A percentile compares a stretch with the other conserved stretches of the same genome.
Conservation (phyloP, 1,140 invertebrate genomes). For the Magallana ariakensis region DNA sequence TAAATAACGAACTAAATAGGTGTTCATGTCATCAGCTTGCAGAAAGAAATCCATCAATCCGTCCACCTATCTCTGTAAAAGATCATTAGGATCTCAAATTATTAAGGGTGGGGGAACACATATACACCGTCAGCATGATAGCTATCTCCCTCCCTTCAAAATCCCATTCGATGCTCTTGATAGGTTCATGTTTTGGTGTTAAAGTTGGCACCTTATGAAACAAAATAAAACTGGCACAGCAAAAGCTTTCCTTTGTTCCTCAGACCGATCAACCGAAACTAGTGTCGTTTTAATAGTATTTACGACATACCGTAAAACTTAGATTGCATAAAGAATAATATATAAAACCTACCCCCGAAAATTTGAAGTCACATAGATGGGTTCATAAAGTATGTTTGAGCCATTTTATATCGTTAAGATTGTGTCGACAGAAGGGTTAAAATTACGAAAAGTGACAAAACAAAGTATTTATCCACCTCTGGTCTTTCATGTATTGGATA, state of each 20-base stretch:
- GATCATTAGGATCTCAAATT: constrained; percentile 20
- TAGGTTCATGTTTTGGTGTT: background rate
- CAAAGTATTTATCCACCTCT: constrained; percentile 13
- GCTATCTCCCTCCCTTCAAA: background rate
- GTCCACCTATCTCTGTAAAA: background rate
- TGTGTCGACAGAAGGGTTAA: constrained; percentile 1
- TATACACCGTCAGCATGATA: background rate
- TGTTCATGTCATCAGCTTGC: background rate
- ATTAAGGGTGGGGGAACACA: background rate
- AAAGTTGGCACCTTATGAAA: constrained; percentile 14
- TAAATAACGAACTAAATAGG: background rate
- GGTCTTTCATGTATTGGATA: constrained; percentile 1
- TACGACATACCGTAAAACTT: background rate
- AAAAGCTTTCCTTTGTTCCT: background rate
- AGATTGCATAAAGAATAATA: background rate
- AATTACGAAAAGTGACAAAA: constrained; percentile 4
- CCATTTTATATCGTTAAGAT: background rate
- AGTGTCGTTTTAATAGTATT: constrained; percentile 32
- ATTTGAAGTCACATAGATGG: background rate
- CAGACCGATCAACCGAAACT: background rate
- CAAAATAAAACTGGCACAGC: background rate
- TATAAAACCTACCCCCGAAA: background rate
- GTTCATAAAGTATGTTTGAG: constrained; percentile 25
- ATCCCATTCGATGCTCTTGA: constrained; percentile 1
- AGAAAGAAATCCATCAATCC: constrained; percentile 31